Evolutionary conservation across 2,113 vertebrate species (phyloP).

Genomic region (Saccopteryx leptura): DNA sequence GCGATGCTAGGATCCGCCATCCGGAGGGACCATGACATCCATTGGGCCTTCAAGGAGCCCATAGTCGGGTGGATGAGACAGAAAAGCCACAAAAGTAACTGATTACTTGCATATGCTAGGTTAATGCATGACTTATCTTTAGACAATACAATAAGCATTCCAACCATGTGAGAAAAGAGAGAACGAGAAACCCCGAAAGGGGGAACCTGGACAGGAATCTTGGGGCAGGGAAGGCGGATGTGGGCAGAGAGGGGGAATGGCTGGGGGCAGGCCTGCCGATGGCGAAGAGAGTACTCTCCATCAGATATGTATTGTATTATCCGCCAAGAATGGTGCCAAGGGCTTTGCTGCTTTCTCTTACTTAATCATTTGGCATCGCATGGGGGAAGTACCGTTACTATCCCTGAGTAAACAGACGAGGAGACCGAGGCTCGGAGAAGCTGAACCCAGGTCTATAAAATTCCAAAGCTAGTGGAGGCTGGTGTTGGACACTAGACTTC

Average conservation of each 20-base stretch:
- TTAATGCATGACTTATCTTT: slow-evolving; percentile 57
- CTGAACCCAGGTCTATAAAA: background rate
- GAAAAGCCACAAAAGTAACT: background rate
- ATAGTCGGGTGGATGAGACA: background rate
- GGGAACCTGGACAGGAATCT: slow-evolving; percentile 35
- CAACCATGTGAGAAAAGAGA: slow-evolving; percentile 29
- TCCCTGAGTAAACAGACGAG: background rate
- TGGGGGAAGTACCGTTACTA: background rate
- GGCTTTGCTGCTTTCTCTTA: background rate
- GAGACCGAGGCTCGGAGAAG: background rate
- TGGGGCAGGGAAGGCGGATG: background rate
- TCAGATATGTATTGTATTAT: background rate
- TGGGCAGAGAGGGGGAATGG: background rate
- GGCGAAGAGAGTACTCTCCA: background rate
- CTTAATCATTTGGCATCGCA: background rate
- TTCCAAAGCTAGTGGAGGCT: background rate
- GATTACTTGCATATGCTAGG: slow-evolving; percentile 53
- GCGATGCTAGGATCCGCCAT: background rate
- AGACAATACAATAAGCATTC: slow-evolving; percentile 7
- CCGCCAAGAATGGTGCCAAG: background rate
- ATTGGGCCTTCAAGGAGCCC: slow-evolving; percentile 47
- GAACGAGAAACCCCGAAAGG: background rate
- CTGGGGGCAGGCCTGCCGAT: background rate
- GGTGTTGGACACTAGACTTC: background rate
- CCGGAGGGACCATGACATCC: background rate